These are phyloP conservation scores for Caracal caracal DNA, from an alignment of 2,113 vertebrate genomes.

Conservation along the genomic window DNA sequence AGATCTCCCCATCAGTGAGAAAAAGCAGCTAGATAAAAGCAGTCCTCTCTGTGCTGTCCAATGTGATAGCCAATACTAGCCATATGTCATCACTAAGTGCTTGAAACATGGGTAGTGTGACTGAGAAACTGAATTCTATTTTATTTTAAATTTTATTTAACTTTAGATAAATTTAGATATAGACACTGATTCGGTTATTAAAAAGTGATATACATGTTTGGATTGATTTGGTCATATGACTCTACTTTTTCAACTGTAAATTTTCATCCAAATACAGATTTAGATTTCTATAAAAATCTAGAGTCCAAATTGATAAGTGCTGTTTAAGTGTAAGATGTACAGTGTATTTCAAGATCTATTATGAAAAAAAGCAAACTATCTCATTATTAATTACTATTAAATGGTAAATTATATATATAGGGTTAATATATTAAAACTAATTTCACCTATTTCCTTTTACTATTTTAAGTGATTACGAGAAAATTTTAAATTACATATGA, in stretches of 20 bases:
- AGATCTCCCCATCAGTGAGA: neutral
- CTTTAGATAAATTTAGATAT: conserved; percentile 19
- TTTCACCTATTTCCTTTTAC: neutral
- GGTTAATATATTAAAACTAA: neutral
- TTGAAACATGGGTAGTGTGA: neutral
- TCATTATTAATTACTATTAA: neutral
- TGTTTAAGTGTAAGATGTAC: neutral
- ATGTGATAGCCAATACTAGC: neutral
- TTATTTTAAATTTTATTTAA: neutral
- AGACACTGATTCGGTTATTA: neutral
- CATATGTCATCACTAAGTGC: neutral
- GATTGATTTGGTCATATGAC: neutral
- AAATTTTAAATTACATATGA: neutral
- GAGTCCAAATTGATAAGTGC: neutral
- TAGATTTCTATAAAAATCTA: neutral
- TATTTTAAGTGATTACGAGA: neutral
- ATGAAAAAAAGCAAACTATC: neutral
- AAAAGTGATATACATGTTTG: neutral
- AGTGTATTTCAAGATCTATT: neutral
- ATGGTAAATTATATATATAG: neutral
- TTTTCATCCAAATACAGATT: conserved; percentile 9
- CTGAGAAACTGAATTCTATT: neutral
- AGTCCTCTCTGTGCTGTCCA: neutral
- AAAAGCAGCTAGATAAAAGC: neutral
- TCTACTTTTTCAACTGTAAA: neutral